Base-by-base conservation (phyloP, 2,888 invertebrate genomes). In the Euproctis similis region DNA sequence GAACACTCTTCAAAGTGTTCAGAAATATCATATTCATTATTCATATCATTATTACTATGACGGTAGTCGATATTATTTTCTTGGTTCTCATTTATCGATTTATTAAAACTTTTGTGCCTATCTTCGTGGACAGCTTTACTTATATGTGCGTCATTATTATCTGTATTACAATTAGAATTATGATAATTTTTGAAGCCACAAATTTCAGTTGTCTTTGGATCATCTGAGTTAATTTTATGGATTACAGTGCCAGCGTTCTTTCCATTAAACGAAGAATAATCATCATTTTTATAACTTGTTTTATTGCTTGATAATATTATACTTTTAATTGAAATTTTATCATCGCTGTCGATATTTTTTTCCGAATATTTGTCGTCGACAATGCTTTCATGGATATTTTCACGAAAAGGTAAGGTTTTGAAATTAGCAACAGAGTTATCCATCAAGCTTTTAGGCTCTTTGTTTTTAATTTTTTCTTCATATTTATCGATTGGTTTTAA, bases 381-480 rank as follows among this genome's bases (percentile, higher is more conserved):
- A 21, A 3, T 7, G 11, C 6, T 21, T 11, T 5, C 5, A 7
- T 21, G 5, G 11, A 11, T n/a, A n/a, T n/a, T n/a, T n/a, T n/a
- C n/a, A n/a, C n/a, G n/a, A n/a, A n/a, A n/a, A n/a, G n/a, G n/a
- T n/a, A n/a, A n/a, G 8, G 6, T 9, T 1, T 14, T 3, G 0
- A 18, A 29, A 2, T 16, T 5, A 4, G 31, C 34, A 11, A 40
- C 38, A 0, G 38, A 36, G 27, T 38, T 37, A 25, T 46, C 43
- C 10, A 41, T 32, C 11, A 40, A 19, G 21, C 44, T 35, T 7
- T 47, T 18, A 24, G 38, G 26, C 5, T 34, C 28, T 30, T 12
- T 28, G 0, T 8, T 24, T 26, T 39, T 16, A 0, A 39, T 17
- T 36, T 39, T 53, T 0, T 52, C 38, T 32, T 63, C 51, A n/a